Evolutionary conservation across 2,888 invertebrate species (phyloP), one percentile per base, ranked within the genome.

Genomic region (Perizoma affinitatum): DNA sequence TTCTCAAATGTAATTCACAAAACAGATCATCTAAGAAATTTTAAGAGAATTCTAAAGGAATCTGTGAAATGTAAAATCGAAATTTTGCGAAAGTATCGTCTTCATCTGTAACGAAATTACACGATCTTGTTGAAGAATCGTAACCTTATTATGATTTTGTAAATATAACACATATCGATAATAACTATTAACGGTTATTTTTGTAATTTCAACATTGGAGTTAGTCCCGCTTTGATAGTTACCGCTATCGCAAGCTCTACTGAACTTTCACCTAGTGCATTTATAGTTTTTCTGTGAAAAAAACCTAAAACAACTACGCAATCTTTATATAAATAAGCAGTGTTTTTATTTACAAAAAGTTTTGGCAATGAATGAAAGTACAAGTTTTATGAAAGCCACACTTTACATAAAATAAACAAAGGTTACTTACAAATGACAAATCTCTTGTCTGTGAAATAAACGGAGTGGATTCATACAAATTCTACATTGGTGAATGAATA

Each of bases 251-350:
- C 52, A 57, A 56, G 68, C 55, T 67, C 69, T 57, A 68, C 33
- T 74, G 72, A 78, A 78, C 76, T 77, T 71, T 75, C 58, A 71
- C 73, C 74, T 67, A 47, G n/a, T 33, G 6, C 50, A 54, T 10
- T 58, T 40, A 48, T 58, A 38, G 48, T 50, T 53, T 55, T 64
- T 58, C 49, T 63, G 48, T 50, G 42, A 54, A 60, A 54, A 52
- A 55, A 42, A 7, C 22, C 4, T 22, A 22, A 1, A 6, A 38
- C 5, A 38, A 38, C 7, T 38, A 38, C 6, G 38, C 38, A 1
- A 22, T 22, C 3, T 22, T 22, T 22, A 22, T 22, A 22, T 22
- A 22, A 2, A 22, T 22, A 22, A 22, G 22, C 22, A 1, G 22
- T 22, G 22, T 22, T 22, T 22, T 22, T 1, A 22, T 22, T 22